phyloP scores from a whole-genome alignment of 2,113 vertebrate genomes.

The Ancistrus triradiatus region DNA sequence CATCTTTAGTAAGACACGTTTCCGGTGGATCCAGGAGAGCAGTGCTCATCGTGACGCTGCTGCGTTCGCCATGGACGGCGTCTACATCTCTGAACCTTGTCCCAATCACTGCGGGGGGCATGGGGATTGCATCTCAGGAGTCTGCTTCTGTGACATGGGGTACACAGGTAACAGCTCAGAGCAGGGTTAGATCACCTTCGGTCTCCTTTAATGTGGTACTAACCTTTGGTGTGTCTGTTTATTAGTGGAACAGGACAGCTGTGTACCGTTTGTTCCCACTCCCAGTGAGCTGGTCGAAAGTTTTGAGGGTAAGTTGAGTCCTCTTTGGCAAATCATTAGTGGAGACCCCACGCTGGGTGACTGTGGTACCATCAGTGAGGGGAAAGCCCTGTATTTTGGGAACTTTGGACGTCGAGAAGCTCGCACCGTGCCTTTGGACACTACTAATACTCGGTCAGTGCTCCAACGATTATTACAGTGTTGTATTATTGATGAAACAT shows the following conservation, averaged over 20 bases:
- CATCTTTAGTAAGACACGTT: conserved; percentile 84
- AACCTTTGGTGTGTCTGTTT: conserved; percentile 12
- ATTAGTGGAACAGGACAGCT: conserved; percentile 88
- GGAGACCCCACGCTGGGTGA: conserved; percentile 86
- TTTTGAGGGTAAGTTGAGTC: conserved; percentile 94
- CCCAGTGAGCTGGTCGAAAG: conserved; percentile 90
- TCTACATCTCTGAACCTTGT: conserved; percentile 95
- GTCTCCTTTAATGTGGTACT: background rate
- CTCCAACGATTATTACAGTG: background rate
- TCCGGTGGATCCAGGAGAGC: conserved; percentile 98
- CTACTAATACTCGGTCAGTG: conserved; percentile 84
- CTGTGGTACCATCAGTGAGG: conserved; percentile 86
- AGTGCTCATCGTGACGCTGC: conserved; percentile 81
- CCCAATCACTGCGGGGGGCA: conserved; percentile 91
- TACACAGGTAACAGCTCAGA: conserved; percentile 76
- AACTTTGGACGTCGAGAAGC: conserved; percentile 88
- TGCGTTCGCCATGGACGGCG: conserved; percentile 86
- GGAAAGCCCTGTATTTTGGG: conserved; percentile 90
- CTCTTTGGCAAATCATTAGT: conserved; percentile 89
- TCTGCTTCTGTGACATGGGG: conserved; percentile 96
- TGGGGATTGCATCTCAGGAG: conserved; percentile 91
- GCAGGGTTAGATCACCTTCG: background rate
- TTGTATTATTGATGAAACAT: background rate
- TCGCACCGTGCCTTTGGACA: conserved; percentile 85
- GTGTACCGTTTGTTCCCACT: conserved; percentile 81